Evolutionary conservation across 1,140 invertebrate species (phyloP), one percentile per base, ranked within the genome.

Genomic region (Dreissena rostriformis): DNA sequence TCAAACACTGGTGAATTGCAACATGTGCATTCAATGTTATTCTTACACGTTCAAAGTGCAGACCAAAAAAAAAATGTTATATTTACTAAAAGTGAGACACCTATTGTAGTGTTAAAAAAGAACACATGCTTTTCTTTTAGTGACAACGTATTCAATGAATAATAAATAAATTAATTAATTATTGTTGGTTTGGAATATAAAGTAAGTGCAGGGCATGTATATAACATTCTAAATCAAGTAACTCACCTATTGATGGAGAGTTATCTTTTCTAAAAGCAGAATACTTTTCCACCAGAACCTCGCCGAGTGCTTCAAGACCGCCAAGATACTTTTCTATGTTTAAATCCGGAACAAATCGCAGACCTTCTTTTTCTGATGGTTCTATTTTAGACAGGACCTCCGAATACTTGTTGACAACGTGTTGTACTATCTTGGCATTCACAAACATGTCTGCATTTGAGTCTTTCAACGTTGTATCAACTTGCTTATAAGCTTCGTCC

Each of bases 361-460:
- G 53, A 22, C 24, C 61, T 29, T 79, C 63, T 28, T 55, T 79
- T 26, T 79, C 65, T 6, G 76, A 63, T 11, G 49, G 63, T 26
- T 68, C 57, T 17, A 79, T 79, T 39, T 63, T 65, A 7, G n/a
- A 49, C 39, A 79, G 76, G 29, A 79, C 76, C 19, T 68, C 49
- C 29, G 65, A 61, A 55, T 79, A 79, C 29, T 17, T 49, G 28
- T 68, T 29, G 1, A 79, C 66, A 28, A 79, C 76, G 24, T 17
- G 29, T 26, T 79, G 57, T 26, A 79, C 76, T 8, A 63, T 28
- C 66, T 79, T 79, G 11, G 66, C 55, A 6, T 29, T 65, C 0
- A 79, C 29, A 70, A 79, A 79, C 51, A 79, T 55, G 15, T 79
- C 76, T 28, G 76, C 19, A n/a, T 79, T 63, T 0, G 76, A 52